Base-by-base conservation (phyloP, 2,113 vertebrate genomes). In the Hymenochirus boettgeri region DNA sequence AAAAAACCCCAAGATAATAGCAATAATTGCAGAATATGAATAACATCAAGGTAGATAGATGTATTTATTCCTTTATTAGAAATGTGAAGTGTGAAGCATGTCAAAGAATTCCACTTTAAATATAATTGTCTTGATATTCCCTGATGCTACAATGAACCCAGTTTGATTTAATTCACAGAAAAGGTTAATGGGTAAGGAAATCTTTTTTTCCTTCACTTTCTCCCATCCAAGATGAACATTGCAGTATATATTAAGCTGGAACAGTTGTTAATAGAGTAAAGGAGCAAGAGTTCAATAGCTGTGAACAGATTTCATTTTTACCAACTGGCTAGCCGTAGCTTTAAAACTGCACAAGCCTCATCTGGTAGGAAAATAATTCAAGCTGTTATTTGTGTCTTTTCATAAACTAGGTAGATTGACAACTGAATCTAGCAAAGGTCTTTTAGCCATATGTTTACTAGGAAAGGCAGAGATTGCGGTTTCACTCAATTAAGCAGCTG, bases 341-440 rank as follows among this genome's bases (percentile, higher is more conserved):
- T 53, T 45, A 19, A 15, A 45, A 21, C 33, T n/a, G 18, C 47
- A 53, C 57, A 67, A 27, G 56, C 24, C 57, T 69, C 65, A 69
- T 60, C 65, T 69, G 65, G 33, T 69, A 10, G 65, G 53, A 31
- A 69, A 59, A 69, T 53, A 27, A 59, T 58, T 50, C 65, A 69
- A 59, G 56, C 57, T 69, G 65, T 69, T 69, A 69, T 69, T 60
- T 69, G 56, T 53, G 48, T 53, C 33, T 45, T 69, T 69, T 69
- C 46, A 60, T 60, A 60, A 51, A 69, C 55, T 39, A n/a, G n/a
- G n/a, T 53, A 53, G 65, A 69, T 69, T 69, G 65, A 69, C 65
- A 69, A 53, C 18, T 69, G 65, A 69, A 69, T 60, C 57, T 29
- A 53, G 65, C 65, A 69, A 60, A 69, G 65, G 57, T 60, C 65